These are phyloP conservation scores for Orthonevra nobilis DNA, from an alignment of 2,888 invertebrate species.

Conservation along the genomic window DNA sequence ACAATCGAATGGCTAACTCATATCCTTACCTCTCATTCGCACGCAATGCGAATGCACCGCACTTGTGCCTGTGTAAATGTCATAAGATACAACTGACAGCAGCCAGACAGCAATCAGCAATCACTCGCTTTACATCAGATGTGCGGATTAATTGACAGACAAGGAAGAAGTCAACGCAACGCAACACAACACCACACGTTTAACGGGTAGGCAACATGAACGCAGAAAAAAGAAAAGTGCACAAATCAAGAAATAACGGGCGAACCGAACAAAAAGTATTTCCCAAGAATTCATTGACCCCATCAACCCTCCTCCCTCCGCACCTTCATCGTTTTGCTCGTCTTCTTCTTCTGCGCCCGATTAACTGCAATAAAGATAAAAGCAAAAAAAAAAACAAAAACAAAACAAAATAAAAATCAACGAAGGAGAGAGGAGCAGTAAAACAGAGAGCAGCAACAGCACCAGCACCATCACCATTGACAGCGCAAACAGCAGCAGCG, in stretches of 20 bases:
- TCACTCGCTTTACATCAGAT: conserved; percentile 69
- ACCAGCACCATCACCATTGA: conserved; percentile 26
- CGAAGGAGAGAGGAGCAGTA: conserved; percentile 49
- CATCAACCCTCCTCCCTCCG: conserved; percentile 21
- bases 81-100: conserved; percentile 47
- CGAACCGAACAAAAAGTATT: conserved; percentile 63
- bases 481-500: conserved; percentile 35
- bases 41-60: conserved; percentile 29
- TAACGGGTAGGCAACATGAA: not conserved
- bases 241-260: conserved; percentile 67
- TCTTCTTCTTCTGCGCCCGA: conserved; percentile 44
- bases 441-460: conserved; percentile 42
- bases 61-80: conserved; percentile 54
- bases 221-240: conserved; percentile 3
- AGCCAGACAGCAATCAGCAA: conserved; percentile 66
- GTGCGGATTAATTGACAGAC: conserved; percentile 69
- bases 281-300: conserved; percentile 70
- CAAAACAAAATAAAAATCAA: conserved; percentile 50
- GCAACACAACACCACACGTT: conserved; percentile 19
- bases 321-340: too few species aligned
- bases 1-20: conserved; percentile 46
- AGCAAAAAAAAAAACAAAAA: conserved; percentile 36
- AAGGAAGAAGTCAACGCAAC: conserved; percentile 62
- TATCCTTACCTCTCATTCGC: conserved; percentile 9
- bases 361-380: conserved; percentile 68